Evolutionary conservation across 2,888 invertebrate species (phyloP), one percentile per base, ranked within the genome.

Genomic region (Heliconius cydno): DNA sequence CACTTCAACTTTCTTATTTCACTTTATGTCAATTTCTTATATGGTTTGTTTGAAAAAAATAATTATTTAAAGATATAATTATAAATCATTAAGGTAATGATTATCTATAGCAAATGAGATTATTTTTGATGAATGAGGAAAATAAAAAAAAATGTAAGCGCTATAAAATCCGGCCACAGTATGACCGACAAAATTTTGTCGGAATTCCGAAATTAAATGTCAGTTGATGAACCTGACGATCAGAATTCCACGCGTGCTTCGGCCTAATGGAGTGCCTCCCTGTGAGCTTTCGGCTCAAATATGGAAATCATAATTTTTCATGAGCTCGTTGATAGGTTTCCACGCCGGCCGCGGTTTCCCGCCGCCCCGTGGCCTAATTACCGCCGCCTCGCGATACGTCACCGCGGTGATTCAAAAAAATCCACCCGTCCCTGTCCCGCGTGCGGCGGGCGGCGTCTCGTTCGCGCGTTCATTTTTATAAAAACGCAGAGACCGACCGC

Each of bases 301-400:
- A 91, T 91, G 92, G 92, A 92, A 92, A 92, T 94, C 91, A 94
- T 94, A 94, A 94, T 94, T 94, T 94, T 95, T 94, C 93, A 94
- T 94, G 93, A 94, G 94, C 92, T 90, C 93, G 94, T 94, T 94
- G 94, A 94, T 95, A 94, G 94, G 95, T 94, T 94, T 94, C 92
- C 92, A 91, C 94, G 87, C 91, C 88, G 90, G 91, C 90, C 94
- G 94, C 92, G 94, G 94, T 94, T 94, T 93, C 91, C 94, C 93
- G 93, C 93, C 94, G 93, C 94, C 94, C 94, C 94, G 92, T 94
- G 91, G 91, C 92, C 93, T 95, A 95, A 95, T 95, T 95, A 95
- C 93, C 91, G 87, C 90, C 91, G 92, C 92, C 90, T 92, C 90
- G 90, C 92, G 91, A 95, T 94, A 94, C 95, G 94, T 94, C 95